Conservation (phyloP, 2,113 vertebrate species). For the Pholis gunnellus region DNA sequence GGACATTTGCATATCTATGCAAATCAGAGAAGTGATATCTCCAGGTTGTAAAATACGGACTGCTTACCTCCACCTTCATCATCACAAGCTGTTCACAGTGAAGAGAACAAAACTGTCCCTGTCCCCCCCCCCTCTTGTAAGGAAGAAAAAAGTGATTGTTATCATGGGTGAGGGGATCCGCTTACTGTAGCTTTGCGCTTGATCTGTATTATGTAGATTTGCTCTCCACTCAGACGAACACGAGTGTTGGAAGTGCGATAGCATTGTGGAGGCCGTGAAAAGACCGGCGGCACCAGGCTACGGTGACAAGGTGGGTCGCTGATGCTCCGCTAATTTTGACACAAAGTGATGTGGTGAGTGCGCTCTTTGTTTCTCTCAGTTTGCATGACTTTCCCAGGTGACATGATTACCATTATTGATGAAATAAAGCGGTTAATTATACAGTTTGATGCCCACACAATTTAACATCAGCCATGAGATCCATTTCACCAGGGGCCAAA, state of each 20-base stretch:
- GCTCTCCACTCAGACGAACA: conserved; percentile 48
- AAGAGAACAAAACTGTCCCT: conserved; percentile 55
- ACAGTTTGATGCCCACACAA: background rate
- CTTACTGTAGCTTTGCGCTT: conserved; percentile 60
- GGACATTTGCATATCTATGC: conserved; percentile 83
- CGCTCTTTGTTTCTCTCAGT: conserved; percentile 5
- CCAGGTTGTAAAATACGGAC: conserved; percentile 38
- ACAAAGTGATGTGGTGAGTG: conserved; percentile 35
- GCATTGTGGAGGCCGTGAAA: conserved; percentile 18
- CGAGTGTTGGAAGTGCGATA: conserved; percentile 47
- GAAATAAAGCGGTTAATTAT: background rate
- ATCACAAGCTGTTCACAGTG: conserved; percentile 66
- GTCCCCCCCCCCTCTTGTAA: conserved; percentile 21
- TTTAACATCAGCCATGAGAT: background rate
- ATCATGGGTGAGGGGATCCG: conserved; percentile 57
- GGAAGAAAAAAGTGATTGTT: conserved; percentile 52
- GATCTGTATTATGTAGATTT: conserved; percentile 72
- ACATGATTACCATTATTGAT: background rate
- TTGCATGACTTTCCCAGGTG: background rate
- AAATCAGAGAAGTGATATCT: conserved; percentile 72
- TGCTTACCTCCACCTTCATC: conserved; percentile 59
- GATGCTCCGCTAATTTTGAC: conserved; percentile 7
- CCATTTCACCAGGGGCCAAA: background rate
- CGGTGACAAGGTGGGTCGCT: conserved; percentile 19
- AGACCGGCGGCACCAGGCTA: background rate